Percentiles rank a stretch among this genome's conserved stretches.
phyloP scores from a whole-genome alignment of 92 coral and sea anemone species.

The Parazoanthus darwini region DNA sequence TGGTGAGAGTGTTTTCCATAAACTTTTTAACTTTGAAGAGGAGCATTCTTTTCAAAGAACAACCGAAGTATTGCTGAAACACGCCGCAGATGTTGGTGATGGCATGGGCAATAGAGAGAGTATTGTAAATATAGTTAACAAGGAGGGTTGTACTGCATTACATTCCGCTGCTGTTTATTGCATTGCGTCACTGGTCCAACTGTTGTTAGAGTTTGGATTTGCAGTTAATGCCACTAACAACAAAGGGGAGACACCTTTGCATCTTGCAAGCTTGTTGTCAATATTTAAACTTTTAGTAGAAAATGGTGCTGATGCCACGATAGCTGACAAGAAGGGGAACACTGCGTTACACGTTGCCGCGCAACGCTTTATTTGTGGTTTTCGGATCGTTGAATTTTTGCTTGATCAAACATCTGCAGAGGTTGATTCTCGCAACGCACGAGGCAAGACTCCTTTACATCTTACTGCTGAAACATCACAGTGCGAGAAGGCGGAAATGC shows the following conservation, averaged over 20 bases:
- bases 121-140: too few relatives aligned
- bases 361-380: too few relatives aligned
- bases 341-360: neutral
- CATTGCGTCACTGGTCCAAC: neutral
- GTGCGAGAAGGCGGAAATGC: neutral
- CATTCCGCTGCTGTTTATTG: neutral
- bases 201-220: neutral
- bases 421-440: neutral
- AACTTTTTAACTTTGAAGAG: too few relatives aligned
- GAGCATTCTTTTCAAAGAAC: too few relatives aligned
- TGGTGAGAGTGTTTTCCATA: too few relatives aligned
- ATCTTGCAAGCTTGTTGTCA: neutral
- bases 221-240: too few relatives aligned
- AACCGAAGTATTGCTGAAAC: too few relatives aligned
- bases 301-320: neutral
- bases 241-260: too few relatives aligned
- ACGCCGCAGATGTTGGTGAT: too few relatives aligned
- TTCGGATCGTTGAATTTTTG: neutral
- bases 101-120: too few relatives aligned
- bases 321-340: neutral
- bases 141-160: too few relatives aligned
- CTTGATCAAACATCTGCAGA: neutral
- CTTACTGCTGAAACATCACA: neutral
- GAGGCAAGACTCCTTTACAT: neutral
- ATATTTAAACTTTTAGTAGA: neutral